Base-by-base conservation (phyloP, 2,113 vertebrate genomes). In the Muntiacus reevesi region DNA sequence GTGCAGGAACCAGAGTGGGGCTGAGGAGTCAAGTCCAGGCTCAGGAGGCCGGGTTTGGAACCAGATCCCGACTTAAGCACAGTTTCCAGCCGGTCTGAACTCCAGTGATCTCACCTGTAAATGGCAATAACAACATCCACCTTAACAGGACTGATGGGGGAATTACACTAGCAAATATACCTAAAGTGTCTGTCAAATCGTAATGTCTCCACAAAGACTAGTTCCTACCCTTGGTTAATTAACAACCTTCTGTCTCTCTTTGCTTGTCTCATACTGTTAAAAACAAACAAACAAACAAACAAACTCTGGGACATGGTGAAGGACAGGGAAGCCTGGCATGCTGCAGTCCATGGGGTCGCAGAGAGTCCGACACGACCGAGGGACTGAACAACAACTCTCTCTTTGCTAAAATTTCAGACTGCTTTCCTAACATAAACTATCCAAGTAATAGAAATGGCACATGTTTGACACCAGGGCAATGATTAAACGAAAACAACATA, bases 311-410 rank as follows among this genome's bases (percentile, higher is more conserved):
- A 36, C 33, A 23, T 23, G n/a, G 64, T 71, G n/a, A 36, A 36
- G 64, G 64, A 71, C 67, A 71, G 17, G 67, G 67, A 71, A 71
- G n/a, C n/a, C 64, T 40, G 19, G 19, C 1, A 1, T 40, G 67
- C 9, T 71, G 67, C 67, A 40, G n/a, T 40, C n/a, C 67, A 40
- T 23, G 67, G 67, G 64, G 2, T 71, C 0, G 1, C 67, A 71
- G 11, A 23, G 67, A 71, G 67, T 71, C 0, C 0, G 19, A 40
- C 19, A 40, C 0, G 0, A 40, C 67, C 3, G 19, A 71, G 67
- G 9, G 21, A 23, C 19, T 40, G n/a, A 71, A 40, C 10, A n/a
- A 17, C 62, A 71, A 6, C 11, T 36, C 2, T 36, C 1, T 88
- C 28, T 45, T 13, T 36, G 33, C 36, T 60, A 57, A 76, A 76